phyloP scores from a whole-genome alignment of 2,888 invertebrate genomes.

The Diplazon laetatorius region DNA sequence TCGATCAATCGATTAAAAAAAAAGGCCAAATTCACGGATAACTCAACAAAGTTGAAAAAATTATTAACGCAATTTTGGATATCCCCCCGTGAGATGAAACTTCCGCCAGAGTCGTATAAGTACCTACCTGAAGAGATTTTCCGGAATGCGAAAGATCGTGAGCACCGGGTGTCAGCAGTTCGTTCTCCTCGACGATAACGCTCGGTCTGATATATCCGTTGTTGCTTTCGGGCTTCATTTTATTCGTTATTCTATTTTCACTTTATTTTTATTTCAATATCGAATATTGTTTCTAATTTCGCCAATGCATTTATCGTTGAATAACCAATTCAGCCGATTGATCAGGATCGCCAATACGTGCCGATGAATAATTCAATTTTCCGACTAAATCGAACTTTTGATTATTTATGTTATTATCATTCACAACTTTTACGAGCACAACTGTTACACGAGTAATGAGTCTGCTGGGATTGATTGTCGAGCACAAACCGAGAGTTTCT shows the following conservation, averaged over 20 bases:
- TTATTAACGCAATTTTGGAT: too few species aligned
- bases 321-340: background rate
- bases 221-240: constrained; percentile 76
- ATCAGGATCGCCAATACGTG: background rate
- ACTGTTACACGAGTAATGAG: too few species aligned
- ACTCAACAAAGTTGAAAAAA: too few species aligned
- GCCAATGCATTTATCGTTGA: constrained; percentile 7
- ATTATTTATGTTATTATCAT: too few species aligned
- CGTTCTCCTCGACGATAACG: constrained; percentile 74
- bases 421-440: background rate
- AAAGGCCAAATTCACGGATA: background rate
- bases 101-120: too few species aligned
- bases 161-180: constrained; percentile 71
- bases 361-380: background rate
- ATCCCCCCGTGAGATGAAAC: too few species aligned
- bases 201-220: constrained; percentile 77
- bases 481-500: too few species aligned
- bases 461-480: too few species aligned
- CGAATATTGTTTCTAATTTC: constrained; percentile 2
- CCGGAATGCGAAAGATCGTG: constrained; percentile 70
- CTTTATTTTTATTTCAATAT: constrained; percentile 3
- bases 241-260: background rate
- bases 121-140: constrained; percentile 73
- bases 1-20: background rate
- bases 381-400: too few species aligned